A percentile compares a stretch with the other conserved stretches of the same genome.
Evolutionary conservation across 1,140 invertebrate species (phyloP).

Genomic region (Bombus vancouverensis): DNA sequence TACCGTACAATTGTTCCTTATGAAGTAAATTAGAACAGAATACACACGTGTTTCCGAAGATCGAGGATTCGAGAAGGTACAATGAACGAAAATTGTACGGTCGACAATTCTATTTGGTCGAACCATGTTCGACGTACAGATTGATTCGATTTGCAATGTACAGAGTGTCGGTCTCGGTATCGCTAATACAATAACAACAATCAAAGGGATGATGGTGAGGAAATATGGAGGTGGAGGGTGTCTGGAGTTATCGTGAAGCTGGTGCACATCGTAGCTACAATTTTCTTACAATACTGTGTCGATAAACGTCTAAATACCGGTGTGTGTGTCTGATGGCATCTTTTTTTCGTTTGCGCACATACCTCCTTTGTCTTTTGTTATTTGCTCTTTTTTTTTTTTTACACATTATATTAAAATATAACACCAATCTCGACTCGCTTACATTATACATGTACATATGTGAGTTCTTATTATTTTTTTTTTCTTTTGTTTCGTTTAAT

Average conservation of each 20-base stretch:
- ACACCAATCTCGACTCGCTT: conserved; percentile 67
- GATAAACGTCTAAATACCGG: conserved; percentile 45
- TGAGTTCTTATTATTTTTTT: conserved; percentile 44
- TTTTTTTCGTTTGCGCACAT: conserved; percentile 29
- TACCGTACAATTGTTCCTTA: too few species aligned
- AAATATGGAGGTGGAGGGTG: background rate
- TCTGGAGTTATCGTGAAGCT: conserved; percentile 23
- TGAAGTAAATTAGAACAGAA: background rate
- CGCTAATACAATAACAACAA: conserved; percentile 30
- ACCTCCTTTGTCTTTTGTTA: conserved; percentile 39
- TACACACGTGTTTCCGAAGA: conserved; percentile 4
- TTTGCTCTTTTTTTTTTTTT: conserved; percentile 25
- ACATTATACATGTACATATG: conserved; percentile 59
- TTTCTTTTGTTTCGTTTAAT: conserved; percentile 16
- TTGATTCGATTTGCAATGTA: conserved; percentile 29
- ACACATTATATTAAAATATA: conserved; percentile 72
- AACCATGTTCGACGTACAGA: conserved; percentile 30
- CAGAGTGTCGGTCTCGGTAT: conserved; percentile 18
- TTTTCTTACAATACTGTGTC: conserved; percentile 52
- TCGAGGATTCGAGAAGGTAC: conserved; percentile 7
- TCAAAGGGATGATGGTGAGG: conserved; percentile 1
- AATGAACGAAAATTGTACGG: conserved; percentile 33
- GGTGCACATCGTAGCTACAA: conserved; percentile 38
- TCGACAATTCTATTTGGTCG: conserved; percentile 47
- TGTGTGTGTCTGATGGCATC: conserved; percentile 30